These are phyloP conservation scores for Archips crataeganus DNA, from an alignment of 2,888 invertebrate genomes.

Conservation along the genomic window DNA sequence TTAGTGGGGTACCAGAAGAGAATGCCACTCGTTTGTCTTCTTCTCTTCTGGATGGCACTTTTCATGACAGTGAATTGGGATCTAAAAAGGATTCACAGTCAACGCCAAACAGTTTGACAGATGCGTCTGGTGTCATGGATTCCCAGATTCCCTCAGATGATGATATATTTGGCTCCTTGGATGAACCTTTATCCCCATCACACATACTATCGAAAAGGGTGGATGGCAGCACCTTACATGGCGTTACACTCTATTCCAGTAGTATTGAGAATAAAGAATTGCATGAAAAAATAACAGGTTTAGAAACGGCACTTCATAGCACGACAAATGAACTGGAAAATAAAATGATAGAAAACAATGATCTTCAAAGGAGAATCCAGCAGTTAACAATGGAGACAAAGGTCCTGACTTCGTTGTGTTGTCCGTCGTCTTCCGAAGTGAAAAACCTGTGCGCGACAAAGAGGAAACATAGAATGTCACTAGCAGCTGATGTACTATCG, in stretches of 20 bases:
- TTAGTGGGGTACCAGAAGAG: no score
- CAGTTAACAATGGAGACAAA: slow-evolving; percentile 2
- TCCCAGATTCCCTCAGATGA: background rate
- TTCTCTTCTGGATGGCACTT: no score
- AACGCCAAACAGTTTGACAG: background rate
- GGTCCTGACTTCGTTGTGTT: background rate
- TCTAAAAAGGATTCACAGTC: background rate
- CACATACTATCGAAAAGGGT: background rate
- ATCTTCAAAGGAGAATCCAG: slow-evolving; percentile 3
- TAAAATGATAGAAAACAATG: slow-evolving; percentile 14
- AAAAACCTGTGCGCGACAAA: background rate
- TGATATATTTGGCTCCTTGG: background rate
- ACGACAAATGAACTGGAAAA: no score
- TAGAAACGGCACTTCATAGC: no score
- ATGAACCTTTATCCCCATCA: background rate
- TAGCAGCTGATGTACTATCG: background rate
- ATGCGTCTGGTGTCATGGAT: background rate
- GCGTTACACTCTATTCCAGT: background rate
- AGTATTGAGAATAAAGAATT: no score
- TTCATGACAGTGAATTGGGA: background rate
- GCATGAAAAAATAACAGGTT: slow-evolving; percentile 1
- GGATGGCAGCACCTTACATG: background rate
- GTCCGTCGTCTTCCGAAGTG: background rate
- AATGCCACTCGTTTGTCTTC: no score
- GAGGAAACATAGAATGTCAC: background rate